Percentiles rank a stretch among this genome's conserved stretches.
phyloP scores from a whole-genome alignment of 2,797 vertebrate genomes.

The Yasuhikotakia modesta region DNA sequence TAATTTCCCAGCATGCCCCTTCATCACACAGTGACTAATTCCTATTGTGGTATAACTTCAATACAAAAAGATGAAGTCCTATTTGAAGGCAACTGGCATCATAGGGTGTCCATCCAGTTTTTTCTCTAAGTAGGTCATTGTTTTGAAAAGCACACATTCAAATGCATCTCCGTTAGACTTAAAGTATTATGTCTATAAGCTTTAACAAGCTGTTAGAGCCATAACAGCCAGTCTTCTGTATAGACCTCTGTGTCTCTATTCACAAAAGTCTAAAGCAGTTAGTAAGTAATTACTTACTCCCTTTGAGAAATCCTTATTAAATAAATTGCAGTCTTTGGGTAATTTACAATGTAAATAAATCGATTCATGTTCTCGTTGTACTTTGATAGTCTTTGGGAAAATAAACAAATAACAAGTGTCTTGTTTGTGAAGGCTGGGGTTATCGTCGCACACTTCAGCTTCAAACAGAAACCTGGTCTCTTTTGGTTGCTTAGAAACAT shows the following conservation, averaged over 20 bases:
- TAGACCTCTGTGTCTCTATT: conserved; percentile 18
- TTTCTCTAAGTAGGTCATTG: conserved; percentile 33
- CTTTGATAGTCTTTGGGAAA: conserved; percentile 72
- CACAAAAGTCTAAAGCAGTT: conserved; percentile 41
- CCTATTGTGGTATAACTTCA: conserved; percentile 39
- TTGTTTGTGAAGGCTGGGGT: conserved; percentile 90
- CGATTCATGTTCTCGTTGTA: conserved; percentile 82
- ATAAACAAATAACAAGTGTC: conserved; percentile 78
- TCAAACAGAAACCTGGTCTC: conserved; percentile 86
- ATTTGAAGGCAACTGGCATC: conserved; percentile 43
- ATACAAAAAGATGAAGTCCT: conserved; percentile 33
- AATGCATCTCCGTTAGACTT: conserved; percentile 26
- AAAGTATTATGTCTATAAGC: conserved; percentile 27
- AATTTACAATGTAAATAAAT: conserved; percentile 78
- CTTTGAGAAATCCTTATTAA: conserved; percentile 65
- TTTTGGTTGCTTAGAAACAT: conserved; percentile 85
- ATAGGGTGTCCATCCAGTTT: conserved; percentile 32
- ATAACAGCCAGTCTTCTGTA: conserved; percentile 16
- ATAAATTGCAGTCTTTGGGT: conserved; percentile 71
- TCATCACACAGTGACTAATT: conserved; percentile 45
- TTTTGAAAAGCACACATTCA: conserved; percentile 35
- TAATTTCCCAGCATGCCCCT: conserved; percentile 50
- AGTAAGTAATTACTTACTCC: no score
- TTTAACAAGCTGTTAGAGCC: conserved; percentile 15
- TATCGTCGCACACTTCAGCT: conserved; percentile 91